Evolutionary conservation across 1,140 invertebrate genomes (phyloP), one percentile per base, ranked within the genome.

Genomic region (Tetramorium alpestre): DNA sequence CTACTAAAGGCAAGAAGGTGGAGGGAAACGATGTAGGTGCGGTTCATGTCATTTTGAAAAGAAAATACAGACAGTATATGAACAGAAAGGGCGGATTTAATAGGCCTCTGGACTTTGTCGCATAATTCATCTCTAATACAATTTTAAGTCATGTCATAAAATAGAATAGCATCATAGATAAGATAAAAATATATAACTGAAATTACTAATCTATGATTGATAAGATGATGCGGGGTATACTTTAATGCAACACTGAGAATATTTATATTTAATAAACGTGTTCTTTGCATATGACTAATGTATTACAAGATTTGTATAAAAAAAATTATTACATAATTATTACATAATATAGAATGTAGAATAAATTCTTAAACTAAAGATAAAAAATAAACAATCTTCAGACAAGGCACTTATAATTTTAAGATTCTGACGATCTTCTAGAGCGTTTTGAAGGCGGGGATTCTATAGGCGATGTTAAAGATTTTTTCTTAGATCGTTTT

Each of bases 11-110:
- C 41, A 98, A 99, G 94, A 98, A 99, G 96, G 98, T 99, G 0
- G 97, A 98, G 13, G 98, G 98, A 1, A 99, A 99, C 94, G 98
- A 99, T 93, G 97, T 97, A 41, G 98, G 98, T 28, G 98, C 97
- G 38, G 98, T 99, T 86, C 99, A 99, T 95, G 98, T 99, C 76
- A 98, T 99, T 78, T 96, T 99, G 70, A 99, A 99, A 96, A 96
- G 99, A 92, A 99, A 99, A 95, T 99, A 99, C 94, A 97, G 99
- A 85, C 99, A 99, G 95, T 99, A 99, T 93, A 99, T 99, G 99
- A 99, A 99, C 95, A 97, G 99, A 82, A 99, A 99, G 96, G 99
- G 99, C 89, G 99, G 99, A 84, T 99, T 99, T 95, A 99, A 99
- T 95, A 96, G 99, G 93, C 99, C 99, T 54, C 96, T 99, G 70